Evolutionary conservation across 1,140 invertebrate species (phyloP).

Genomic region (Ostrea edulis): DNA sequence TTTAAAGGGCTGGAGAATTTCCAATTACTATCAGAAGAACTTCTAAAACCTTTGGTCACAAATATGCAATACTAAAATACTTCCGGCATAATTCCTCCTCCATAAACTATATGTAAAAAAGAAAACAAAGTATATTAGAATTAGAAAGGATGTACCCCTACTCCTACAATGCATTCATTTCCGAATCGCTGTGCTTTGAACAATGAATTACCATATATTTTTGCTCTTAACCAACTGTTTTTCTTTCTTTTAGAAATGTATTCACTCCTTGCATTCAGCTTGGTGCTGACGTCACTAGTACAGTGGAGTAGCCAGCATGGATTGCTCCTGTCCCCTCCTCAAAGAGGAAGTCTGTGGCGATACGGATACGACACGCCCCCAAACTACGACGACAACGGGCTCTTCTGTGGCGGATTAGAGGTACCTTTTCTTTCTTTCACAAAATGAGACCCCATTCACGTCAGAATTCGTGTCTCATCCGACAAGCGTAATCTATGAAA

Average conservation of each 20-base stretch:
- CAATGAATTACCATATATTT: neutral
- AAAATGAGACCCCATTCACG: too few relatives aligned
- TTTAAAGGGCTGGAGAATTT: too few relatives aligned
- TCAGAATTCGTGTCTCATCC: neutral
- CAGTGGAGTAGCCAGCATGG: slow-evolving; percentile 82
- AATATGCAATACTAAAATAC: too few relatives aligned
- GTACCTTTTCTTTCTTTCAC: neutral
- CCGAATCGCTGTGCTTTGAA: neutral
- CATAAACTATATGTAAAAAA: too few relatives aligned
- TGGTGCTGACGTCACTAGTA: neutral
- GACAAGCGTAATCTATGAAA: neutral
- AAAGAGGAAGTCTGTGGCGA: slow-evolving; percentile 95
- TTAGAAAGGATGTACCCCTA: neutral
- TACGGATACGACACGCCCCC: slow-evolving; percentile 93
- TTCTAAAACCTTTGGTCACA: too few relatives aligned
- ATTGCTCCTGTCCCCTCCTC: slow-evolving; percentile 91
- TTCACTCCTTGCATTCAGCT: neutral
- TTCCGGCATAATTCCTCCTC: too few relatives aligned
- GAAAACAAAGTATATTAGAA: too few relatives aligned
- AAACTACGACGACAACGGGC: slow-evolving; percentile 95
- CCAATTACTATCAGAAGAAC: too few relatives aligned
- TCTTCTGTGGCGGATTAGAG: slow-evolving; percentile 86
- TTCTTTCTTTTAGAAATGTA: slow-evolving; percentile 10
- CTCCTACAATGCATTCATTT: neutral
- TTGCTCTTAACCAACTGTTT: neutral